Conservation (phyloP, 1,140 invertebrate genomes). For the Drosophila subobscura region DNA sequence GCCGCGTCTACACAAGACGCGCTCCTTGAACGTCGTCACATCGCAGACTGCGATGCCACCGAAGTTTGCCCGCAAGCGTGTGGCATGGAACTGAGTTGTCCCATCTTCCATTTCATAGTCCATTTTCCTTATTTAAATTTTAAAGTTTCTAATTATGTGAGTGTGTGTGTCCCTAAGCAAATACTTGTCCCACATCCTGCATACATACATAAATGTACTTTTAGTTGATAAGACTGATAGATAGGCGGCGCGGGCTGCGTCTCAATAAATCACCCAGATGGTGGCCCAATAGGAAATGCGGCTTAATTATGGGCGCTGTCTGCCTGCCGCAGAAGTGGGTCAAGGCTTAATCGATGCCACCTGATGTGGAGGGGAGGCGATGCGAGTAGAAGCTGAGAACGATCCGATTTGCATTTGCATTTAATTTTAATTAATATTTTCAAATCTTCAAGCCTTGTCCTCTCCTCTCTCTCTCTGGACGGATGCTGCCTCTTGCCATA, state of each 20-base stretch:
- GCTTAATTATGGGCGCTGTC: conserved; percentile 29
- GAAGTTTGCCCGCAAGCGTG: conserved; percentile 73
- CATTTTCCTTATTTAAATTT: conserved; percentile 49
- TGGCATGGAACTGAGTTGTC: conserved; percentile 65
- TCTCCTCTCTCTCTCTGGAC: neutral
- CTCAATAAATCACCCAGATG: conserved; percentile 52
- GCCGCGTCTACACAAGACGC: conserved; percentile 52
- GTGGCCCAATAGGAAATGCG: conserved; percentile 24
- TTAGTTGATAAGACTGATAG: conserved; percentile 44
- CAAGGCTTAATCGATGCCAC: too few relatives aligned
- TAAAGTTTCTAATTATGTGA: conserved; percentile 2
- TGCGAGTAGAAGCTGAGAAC: too few relatives aligned
- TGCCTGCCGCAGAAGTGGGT: neutral
- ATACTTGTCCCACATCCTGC: neutral
- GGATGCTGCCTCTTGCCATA: neutral
- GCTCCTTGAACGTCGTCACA: conserved; percentile 68
- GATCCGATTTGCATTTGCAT: conserved; percentile 34
- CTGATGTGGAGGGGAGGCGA: too few relatives aligned
- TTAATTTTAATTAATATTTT: conserved; percentile 28
- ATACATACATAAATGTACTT: conserved; percentile 16
- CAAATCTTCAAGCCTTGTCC: conserved; percentile 2
- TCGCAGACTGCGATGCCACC: conserved; percentile 60
- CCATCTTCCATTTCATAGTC: neutral
- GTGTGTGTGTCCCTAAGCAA: neutral
- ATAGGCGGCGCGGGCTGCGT: conserved; percentile 31